Evolutionary conservation across 2,888 invertebrate species (phyloP).

Genomic region (Macrophya annulata): DNA sequence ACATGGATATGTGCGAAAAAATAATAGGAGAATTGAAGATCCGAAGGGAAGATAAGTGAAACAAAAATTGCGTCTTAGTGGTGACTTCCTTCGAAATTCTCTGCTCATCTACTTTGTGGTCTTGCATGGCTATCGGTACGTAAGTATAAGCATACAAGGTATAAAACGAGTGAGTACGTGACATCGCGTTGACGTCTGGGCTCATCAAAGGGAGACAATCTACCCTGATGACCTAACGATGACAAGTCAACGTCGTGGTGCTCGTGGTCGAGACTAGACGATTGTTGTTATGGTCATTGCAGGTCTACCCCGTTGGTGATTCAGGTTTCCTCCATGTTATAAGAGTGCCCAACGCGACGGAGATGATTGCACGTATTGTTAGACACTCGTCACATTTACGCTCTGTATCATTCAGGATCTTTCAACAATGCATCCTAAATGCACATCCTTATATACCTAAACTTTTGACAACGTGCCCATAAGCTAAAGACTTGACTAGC

Average conservation of each 20-base stretch:
- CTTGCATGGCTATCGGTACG: background rate
- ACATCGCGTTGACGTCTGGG: constrained; percentile 47
- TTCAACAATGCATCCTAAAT: constrained; percentile 45
- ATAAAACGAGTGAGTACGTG: constrained; percentile 12
- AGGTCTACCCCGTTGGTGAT: constrained; percentile 14
- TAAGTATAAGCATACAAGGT: background rate
- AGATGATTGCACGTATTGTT: constrained; percentile 55
- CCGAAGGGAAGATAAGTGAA: background rate
- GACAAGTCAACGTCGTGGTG: constrained; percentile 36
- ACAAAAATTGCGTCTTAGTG: background rate
- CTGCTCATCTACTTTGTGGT: background rate
- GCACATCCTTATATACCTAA: constrained; percentile 17
- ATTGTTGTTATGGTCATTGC: constrained; percentile 2
- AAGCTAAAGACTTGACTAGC: background rate
- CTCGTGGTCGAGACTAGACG: background rate
- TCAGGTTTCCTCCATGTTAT: background rate
- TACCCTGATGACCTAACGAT: constrained; percentile 34
- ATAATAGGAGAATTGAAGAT: too few relatives aligned
- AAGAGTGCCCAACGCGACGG: background rate
- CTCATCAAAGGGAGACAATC: constrained; percentile 49
- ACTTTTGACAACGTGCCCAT: background rate
- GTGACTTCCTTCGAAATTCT: background rate
- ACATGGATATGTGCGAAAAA: too few relatives aligned
- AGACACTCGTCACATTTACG: constrained; percentile 34
- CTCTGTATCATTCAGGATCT: constrained; percentile 9